A percentile compares a stretch with the other conserved stretches of the same genome.
These are phyloP conservation scores for Carassius gibelio DNA, from an alignment of 2,113 vertebrate species.

Conservation along the genomic window DNA sequence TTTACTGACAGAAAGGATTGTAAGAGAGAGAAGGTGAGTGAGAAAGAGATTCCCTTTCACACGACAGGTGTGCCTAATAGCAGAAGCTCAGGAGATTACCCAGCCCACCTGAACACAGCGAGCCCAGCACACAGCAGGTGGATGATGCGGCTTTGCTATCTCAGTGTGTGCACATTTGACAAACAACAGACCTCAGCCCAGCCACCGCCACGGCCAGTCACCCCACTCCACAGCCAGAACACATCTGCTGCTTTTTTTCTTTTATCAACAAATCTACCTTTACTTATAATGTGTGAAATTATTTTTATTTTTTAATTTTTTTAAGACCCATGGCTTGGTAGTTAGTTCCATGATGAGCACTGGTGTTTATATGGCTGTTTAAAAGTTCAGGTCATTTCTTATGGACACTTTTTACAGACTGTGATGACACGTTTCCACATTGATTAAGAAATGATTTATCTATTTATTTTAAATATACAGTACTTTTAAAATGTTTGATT, in stretches of 20 bases:
- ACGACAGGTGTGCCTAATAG: constrained; percentile 57
- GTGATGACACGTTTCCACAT: too few relatives aligned
- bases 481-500: too few relatives aligned
- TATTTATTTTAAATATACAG: too few relatives aligned
- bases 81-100: constrained; percentile 69
- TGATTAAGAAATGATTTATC: too few relatives aligned
- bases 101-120: constrained; percentile 52
- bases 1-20: not conserved
- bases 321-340: not conserved
- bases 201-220: constrained; percentile 3
- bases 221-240: constrained; percentile 1
- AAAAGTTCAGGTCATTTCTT: not conserved
- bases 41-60: constrained; percentile 41
- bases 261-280: not conserved
- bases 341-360: not conserved
- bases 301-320: too few relatives aligned
- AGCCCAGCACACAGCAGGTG: constrained; percentile 52
- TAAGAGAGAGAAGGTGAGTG: not conserved
- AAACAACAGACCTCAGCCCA: constrained; percentile 41
- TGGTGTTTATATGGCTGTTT: not conserved
- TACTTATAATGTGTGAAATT: not conserved
- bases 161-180: constrained; percentile 41
- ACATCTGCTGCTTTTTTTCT: constrained; percentile 36
- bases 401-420: too few relatives aligned
- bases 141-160: constrained; percentile 27